Base-by-base conservation (phyloP, 2,797 vertebrate genomes). In the Hydrocynus forskahlii region DNA sequence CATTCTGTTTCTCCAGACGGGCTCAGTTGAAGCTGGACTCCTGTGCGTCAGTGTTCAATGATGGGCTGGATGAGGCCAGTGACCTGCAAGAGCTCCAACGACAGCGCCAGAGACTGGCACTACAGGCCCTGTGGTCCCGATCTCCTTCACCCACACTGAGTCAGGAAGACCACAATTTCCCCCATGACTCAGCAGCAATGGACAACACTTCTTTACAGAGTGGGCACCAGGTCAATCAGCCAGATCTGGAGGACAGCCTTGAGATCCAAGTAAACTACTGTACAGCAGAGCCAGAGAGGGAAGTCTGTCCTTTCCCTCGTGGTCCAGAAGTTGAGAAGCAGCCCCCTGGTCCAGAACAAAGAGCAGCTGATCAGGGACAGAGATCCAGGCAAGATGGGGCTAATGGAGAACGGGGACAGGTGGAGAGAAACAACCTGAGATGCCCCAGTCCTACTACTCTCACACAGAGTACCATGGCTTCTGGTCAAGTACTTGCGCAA, bases 1-100 rank as follows among this genome's bases (percentile, higher is more conserved):
- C 98, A 17, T 99, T 99, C 91, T 98, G 97, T 55, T 98, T 99
- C 89, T 98, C 97, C 48, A 97, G 95, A 89, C 96, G 97, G 85
- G 95, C 94, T 54, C 91, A 96, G 78, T 92, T 96, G 83, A 96
- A 96, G 87, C 95, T 99, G 8, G 97, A 99, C 87, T 98, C 97
- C 29, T 98, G 96, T 0, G 98, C 98, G 19, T 97, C 98, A 0
- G 96, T 99, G 88, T 99, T 99, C 89, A 97, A 94, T 2, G 98
- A 99, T 91, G 94, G 93, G 55, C 91, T 94, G 63, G 97, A 99
- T 86, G 97, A 99, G 83, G 94, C 92, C 60, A 93, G 94, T 21
- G 95, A 97, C 78, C 94, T 91, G 68, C 91, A 88, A 80, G 92
- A 95, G 81, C 92, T 92, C 48, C 91, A 91, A 60, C 92, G 87